Evolutionary conservation across 2,797 vertebrate species (phyloP).

Genomic region (Pseudotriccus pelzelni): DNA sequence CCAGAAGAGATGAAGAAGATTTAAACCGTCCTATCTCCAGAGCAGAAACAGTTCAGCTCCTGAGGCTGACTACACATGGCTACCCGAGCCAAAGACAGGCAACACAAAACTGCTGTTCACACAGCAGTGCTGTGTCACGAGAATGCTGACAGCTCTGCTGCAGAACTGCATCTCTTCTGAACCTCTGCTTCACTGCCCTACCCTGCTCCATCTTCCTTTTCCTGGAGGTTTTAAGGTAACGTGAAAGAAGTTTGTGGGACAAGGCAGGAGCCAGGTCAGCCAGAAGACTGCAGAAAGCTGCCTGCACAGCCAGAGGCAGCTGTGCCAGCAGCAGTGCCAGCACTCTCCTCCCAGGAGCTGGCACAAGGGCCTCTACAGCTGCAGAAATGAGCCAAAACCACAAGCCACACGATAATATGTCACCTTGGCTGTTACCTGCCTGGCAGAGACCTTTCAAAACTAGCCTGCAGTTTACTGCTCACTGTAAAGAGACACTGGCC

Average conservation of each 20-base stretch:
- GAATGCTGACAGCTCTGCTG: background rate
- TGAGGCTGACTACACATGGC: background rate
- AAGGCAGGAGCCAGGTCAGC: background rate
- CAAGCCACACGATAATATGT: background rate
- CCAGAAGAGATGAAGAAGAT: background rate
- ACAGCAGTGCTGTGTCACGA: rapidly evolving
- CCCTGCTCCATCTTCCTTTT: background rate
- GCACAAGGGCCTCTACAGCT: background rate
- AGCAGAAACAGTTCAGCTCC: background rate
- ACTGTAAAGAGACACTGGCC: background rate
- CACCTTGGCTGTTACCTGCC: background rate
- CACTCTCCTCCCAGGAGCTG: background rate
- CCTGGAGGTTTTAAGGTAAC: background rate
- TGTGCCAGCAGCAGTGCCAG: background rate
- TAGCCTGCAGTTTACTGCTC: background rate
- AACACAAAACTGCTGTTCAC: background rate
- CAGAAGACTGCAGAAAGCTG: background rate
- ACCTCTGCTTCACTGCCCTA: background rate
- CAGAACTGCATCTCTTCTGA: background rate
- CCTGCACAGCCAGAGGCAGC: background rate
- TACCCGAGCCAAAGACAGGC: background rate
- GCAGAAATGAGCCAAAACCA: background rate
- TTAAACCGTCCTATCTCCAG: background rate
- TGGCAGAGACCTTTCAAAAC: background rate
- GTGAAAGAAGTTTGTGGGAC: background rate